Evolutionary conservation across 2,888 invertebrate genomes (phyloP), one percentile per base, ranked within the genome.

Genomic region (Andrena marginata): DNA sequence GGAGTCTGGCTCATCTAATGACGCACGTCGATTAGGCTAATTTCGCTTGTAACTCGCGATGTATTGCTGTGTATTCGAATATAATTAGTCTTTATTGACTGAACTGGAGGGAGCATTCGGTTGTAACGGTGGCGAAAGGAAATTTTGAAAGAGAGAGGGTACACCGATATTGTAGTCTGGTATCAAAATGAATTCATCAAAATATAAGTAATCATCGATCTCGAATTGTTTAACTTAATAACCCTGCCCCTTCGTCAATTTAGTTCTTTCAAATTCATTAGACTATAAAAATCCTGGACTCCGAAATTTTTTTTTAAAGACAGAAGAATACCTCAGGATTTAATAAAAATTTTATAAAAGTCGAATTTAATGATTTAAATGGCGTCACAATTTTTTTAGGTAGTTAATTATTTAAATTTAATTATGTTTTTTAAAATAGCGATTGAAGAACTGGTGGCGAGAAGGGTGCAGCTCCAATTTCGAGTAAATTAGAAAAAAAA

Each of bases 61-160:
- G 29, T 51, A 72, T 77, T 72, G 72, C 77, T 72, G 42, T 75
- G 48, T 63, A 72, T 77, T 74, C 63, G 33, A 63, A 16, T 78
- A 54, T 31, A 56, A 56, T 56, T 75, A 78, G 48, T 59, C 74
- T 60, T 60, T 42, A 35, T 67, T 23, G 49, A 67, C 51, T 49
- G 42, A 42, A 75, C 23, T 20, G 62, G 20, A 51, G 42, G 49
- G 48, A 63, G 62, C 78, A 69, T 74, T 74, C 67, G 54, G 68
- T 68, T 78, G 54, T 63, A 74, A 78, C 42, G 51, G 60, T 2
- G 29, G 29, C 26, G 26, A 33, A 62, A 49, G n/a, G 26, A 69
- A 23, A 72, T 48, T 10, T 26, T 26, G 56, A 56, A 26, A 72
- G 33, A 4, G 13, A 56, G 56, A 56, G 10, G 56, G 56, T 20